Evolutionary conservation across 1,140 invertebrate species (phyloP), one percentile per base, ranked within the genome.

Genomic region (Drosophila tani): DNA sequence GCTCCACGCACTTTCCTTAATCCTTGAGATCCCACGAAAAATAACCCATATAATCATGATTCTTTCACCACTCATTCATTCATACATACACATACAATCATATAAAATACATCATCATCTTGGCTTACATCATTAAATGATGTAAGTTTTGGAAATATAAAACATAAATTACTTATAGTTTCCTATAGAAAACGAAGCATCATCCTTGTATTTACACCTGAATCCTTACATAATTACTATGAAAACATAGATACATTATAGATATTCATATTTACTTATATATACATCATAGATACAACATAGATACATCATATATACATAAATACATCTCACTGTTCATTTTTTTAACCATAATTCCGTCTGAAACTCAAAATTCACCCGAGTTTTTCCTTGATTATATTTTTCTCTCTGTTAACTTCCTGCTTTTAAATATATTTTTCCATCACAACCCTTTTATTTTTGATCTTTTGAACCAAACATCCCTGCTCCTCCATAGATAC

Each of bases 1-100:
- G 11, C 35, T 56, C 57, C 47, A 29, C 27, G 41, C 71, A 71
- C 71, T 29, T 1, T 43, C 32, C 32, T 11, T 11, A 11, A 3
- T 45, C 40, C 21, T n/a, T 21, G 5, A 29, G 29, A 32, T 24
- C 40, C 40, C 50, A 58, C 17, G 5, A n/a, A 21, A 11, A 51
- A 17, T 15, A 38, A 15, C 15, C 21, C 8, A 14, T 14, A 4
- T 8, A n/a, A 14, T 40, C 17, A n/a, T 15, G 19, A 15, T 15
- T 38, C 19, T n/a, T 3, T 35, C 55, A 35, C 32, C 3, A 24
- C 24, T 21, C 24, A 24, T 32, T 21, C 24, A 6, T 41, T 12
- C 8, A 21, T 64, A 21, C 7, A 15, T 24, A 15, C 49, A 29
- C 15, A 29, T 5, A n/a, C n/a, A 27, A 41, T 57, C 17, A n/a